Evolutionary conservation across 2,888 invertebrate genomes (phyloP).

Genomic region (Gisinianus flammeolus): DNA sequence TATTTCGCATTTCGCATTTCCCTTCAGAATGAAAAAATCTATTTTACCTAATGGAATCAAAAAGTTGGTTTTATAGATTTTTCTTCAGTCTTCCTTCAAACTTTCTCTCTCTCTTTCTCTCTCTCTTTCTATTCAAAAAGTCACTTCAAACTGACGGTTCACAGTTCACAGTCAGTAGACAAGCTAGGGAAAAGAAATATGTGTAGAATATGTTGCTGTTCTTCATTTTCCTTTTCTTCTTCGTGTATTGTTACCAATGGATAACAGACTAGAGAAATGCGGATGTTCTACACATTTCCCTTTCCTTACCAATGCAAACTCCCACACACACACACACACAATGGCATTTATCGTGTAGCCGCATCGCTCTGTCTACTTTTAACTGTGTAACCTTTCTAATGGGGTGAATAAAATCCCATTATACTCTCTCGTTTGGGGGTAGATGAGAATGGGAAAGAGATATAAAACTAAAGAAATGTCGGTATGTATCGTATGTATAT

Average conservation of each 20-base stretch:
- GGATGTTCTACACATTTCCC: no score
- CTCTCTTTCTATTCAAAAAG: no score
- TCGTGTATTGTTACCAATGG: no score
- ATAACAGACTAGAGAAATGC: no score
- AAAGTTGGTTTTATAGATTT: conserved; percentile 11
- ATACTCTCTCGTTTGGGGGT: neutral
- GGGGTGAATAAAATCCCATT: neutral
- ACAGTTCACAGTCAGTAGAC: no score
- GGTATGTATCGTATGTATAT: no score
- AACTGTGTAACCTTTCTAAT: conserved; percentile 8
- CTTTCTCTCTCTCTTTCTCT: neutral
- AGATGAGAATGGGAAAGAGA: neutral
- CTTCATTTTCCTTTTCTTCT: conserved; percentile 12
- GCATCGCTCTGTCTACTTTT: conserved; percentile 4
- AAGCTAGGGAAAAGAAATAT: no score
- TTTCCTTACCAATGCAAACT: no score
- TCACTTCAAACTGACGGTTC: conserved; percentile 6
- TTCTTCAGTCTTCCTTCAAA: neutral
- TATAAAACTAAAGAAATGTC: no score
- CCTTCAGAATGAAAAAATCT: conserved; percentile 28
- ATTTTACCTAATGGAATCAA: conserved; percentile 33
- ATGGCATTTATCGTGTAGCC: neutral
- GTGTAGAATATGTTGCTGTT: conserved; percentile 27
- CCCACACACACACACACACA: no score
- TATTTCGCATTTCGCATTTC: neutral